These are phyloP conservation scores for Podiceps cristatus DNA, from an alignment of 2,113 vertebrate genomes.

Conservation along the genomic window DNA sequence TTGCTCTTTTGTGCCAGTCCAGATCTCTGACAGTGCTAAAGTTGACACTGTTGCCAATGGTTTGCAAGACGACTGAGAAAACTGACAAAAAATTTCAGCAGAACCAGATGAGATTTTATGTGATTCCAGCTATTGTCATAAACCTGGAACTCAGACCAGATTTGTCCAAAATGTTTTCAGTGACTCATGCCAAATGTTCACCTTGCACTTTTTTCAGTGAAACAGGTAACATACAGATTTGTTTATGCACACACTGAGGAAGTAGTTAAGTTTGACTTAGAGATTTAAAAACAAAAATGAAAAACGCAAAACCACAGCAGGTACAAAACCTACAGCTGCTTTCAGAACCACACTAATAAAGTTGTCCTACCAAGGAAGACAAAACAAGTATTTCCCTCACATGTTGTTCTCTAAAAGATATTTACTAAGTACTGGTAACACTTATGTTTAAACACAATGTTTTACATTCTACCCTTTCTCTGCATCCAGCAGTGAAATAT, in stretches of 20 bases:
- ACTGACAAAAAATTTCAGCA: neutral
- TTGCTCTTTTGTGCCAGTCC: neutral
- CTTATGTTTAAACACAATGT: neutral
- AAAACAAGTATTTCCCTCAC: neutral
- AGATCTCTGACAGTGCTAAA: neutral
- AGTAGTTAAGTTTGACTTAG: neutral
- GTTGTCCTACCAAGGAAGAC: neutral
- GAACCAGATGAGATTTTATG: neutral
- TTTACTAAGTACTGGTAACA: neutral
- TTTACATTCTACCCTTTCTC: neutral
- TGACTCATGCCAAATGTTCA: neutral
- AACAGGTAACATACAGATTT: neutral
- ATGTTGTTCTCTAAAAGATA: neutral
- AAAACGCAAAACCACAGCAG: neutral
- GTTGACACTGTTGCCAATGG: neutral
- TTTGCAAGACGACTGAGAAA: neutral
- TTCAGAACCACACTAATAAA: neutral
- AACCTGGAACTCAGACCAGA: neutral
- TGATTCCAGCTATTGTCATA: slow-evolving; percentile 1
- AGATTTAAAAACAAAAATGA: neutral
- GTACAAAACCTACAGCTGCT: neutral
- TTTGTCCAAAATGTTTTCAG: neutral
- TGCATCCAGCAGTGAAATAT: neutral
- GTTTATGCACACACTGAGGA: neutral
- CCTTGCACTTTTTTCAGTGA: neutral